Conservation (phyloP, 1,140 invertebrate genomes). For the Ephestia elutella region DNA sequence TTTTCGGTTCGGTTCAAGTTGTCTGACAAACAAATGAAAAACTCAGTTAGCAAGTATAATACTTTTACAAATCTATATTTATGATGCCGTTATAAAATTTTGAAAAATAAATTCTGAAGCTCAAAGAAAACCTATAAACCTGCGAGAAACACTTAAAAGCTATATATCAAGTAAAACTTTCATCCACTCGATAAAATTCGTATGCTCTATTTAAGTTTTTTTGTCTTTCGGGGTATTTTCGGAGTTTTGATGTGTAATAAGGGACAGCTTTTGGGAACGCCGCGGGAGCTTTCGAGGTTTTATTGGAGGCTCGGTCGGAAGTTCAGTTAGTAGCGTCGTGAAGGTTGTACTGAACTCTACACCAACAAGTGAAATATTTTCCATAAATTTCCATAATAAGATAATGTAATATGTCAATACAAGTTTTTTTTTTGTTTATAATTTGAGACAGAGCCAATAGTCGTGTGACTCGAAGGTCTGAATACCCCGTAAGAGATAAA, state of each 20-base stretch:
- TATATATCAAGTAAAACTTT: constrained; percentile 9
- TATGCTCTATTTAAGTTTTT: constrained; percentile 11
- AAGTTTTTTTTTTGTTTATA: too few relatives aligned
- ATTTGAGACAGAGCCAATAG: too few relatives aligned
- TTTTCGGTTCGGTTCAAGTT: too few relatives aligned
- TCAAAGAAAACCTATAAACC: background rate
- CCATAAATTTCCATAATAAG: too few relatives aligned
- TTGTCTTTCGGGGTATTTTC: constrained; percentile 11
- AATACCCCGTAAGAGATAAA: too few relatives aligned
- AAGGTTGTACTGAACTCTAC: background rate
- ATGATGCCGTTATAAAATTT: too few relatives aligned
- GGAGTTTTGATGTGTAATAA: constrained; percentile 15
- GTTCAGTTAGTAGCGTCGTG: background rate
- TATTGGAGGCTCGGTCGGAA: constrained; percentile 1
- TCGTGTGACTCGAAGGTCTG: too few relatives aligned
- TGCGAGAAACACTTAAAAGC: background rate
- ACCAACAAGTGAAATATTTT: background rate
- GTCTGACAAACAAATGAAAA: too few relatives aligned
- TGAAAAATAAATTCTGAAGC: background rate
- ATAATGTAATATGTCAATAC: too few relatives aligned
- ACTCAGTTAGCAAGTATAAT: too few relatives aligned
- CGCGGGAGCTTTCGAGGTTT: constrained; percentile 10
- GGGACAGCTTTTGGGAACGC: constrained; percentile 9
- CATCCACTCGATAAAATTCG: constrained; percentile 6
- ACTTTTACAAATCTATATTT: too few relatives aligned